Conservation (phyloP, 2,113 vertebrate genomes). For the Pionites leucogaster region DNA sequence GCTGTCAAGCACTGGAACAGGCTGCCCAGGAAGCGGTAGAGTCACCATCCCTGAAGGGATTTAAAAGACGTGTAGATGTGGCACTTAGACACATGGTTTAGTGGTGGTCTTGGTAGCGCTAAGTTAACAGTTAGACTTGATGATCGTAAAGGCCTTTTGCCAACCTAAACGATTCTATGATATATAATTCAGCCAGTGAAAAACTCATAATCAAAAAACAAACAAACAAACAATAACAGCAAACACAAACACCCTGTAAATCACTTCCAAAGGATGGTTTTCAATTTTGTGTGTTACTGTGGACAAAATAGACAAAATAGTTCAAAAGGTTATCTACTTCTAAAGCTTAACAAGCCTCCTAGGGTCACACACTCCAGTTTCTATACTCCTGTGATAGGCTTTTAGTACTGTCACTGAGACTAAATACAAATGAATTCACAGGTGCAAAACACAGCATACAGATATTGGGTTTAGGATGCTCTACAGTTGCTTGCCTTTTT, state of each 20-base stretch:
- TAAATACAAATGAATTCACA: background rate
- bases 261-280: background rate
- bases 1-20: background rate
- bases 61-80: background rate
- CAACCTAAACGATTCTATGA: background rate
- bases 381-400: background rate
- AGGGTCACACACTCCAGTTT: background rate
- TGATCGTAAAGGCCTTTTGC: background rate
- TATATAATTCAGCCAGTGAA: background rate
- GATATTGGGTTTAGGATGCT: background rate
- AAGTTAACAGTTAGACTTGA: background rate
- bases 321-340: background rate
- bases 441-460: background rate
- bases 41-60: background rate
- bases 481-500: background rate
- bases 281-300: background rate
- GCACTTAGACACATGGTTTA: background rate
- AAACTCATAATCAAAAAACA: background rate
- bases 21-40: background rate
- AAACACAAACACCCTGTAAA: background rate
- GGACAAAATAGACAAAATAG: background rate
- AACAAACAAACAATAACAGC: no score
- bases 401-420: background rate
- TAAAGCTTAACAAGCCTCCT: background rate
- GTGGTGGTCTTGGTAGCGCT: background rate